phyloP scores from a whole-genome alignment of 2,888 invertebrate genomes.

The Cheilosia soror region DNA sequence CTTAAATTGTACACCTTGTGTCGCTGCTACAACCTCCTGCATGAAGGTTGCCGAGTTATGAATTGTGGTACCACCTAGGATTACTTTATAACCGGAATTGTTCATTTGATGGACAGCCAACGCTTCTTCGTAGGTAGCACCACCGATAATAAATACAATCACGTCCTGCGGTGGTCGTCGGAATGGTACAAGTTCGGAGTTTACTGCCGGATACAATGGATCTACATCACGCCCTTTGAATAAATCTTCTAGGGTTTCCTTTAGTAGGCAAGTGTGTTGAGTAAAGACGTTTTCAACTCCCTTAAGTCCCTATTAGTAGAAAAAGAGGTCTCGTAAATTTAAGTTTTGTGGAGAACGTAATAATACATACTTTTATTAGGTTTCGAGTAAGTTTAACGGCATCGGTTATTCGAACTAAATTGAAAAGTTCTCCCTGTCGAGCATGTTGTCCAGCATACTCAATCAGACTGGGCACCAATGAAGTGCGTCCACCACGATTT shows the following conservation, averaged over 20 bases:
- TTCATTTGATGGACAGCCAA: constrained; percentile 93
- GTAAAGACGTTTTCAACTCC: constrained; percentile 99
- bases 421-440: constrained; percentile 93
- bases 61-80: constrained; percentile 95
- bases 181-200: constrained; percentile 85
- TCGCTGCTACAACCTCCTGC: constrained; percentile 89
- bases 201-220: constrained; percentile 92
- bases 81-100: constrained; percentile 88
- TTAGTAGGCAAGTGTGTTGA: constrained; percentile 97
- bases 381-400: constrained; percentile 89
- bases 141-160: constrained; percentile 98
- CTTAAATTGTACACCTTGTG: constrained; percentile 87
- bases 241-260: constrained; percentile 94
- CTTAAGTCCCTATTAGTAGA: constrained; percentile 87
- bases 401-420: constrained; percentile 96
- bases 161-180: constrained; percentile 93
- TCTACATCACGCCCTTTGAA: constrained; percentile 95
- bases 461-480: constrained; percentile 87
- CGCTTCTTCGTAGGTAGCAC: constrained; percentile 98
- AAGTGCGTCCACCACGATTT: constrained; percentile 89
- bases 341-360: neutral
- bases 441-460: constrained; percentile 94
- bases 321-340: neutral
- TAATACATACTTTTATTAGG: constrained; percentile 80
- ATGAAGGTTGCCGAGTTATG: constrained; percentile 94